Evolutionary conservation across 2,888 invertebrate genomes (phyloP), one percentile per base, ranked within the genome.

Genomic region (Pammene fasciana): DNA sequence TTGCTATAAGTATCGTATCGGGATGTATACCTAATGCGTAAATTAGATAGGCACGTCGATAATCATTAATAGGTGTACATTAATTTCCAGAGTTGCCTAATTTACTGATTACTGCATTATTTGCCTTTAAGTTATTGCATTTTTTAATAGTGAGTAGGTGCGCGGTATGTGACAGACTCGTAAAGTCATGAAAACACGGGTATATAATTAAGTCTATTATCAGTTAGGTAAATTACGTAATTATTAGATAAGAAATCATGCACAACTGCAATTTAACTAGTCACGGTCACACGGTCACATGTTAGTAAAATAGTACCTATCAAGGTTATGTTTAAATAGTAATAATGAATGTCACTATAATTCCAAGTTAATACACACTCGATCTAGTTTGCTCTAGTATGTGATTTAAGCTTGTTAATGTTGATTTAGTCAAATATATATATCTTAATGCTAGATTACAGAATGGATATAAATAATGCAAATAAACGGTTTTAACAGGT

Each of bases 201-300:
- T n/a, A 26, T 26, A 26, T 26, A 26, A 26, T 26, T n/a, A n/a
- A n/a, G n/a, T n/a, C n/a, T n/a, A n/a, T n/a, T 26, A 4, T 26
- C 26, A 26, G 26, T 1, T 26, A 26, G 26, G 26, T 26, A 26
- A 26, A 4, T 26, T 26, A 57, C 43, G 10, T 43, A 26, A 43
- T 43, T 16, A 43, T 38, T 13, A 57, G 26, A 57, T 57, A 57
- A n/a, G 13, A n/a, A 57, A 43, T 13, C 43, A n/a, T 26, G n/a
- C 43, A n/a, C 26, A 38, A 43, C 26, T 57, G 43, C 43, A 43
- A 43, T 26, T 43, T 11, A 38, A 43, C 43, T 57, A 13, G 9
- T 43, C 57, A 57, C 43, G n/a, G 48, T 48, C 43, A 38, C 38
- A 38, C 6, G 6, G 43, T 6, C 7, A 9, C 16, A 9, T 38